Conservation (phyloP, 2,888 invertebrate genomes). For the Pedicia rivosa region DNA sequence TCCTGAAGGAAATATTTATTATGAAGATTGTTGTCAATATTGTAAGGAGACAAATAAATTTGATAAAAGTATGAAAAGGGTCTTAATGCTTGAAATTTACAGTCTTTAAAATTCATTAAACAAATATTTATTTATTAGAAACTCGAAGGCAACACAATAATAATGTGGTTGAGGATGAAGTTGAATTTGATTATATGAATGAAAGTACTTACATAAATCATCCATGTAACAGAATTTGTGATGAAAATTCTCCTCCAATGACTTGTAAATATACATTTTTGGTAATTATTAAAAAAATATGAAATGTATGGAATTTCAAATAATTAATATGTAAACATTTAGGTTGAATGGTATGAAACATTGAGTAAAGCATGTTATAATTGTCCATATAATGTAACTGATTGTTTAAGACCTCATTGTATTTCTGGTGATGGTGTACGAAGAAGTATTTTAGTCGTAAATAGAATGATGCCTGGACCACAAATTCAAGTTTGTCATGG, state of each 20-base stretch:
- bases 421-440: conserved; percentile 68
- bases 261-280: conserved; percentile 44
- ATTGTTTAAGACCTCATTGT: conserved; percentile 66
- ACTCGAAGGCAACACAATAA: neutral
- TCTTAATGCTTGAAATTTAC: too few relatives aligned
- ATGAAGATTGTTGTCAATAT: conserved; percentile 23
- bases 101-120: too few relatives aligned
- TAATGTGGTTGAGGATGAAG: neutral
- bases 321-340: conserved; percentile 32
- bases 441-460: conserved; percentile 60
- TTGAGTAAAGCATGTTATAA: conserved; percentile 78
- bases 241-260: conserved; percentile 34
- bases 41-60: conserved; percentile 14
- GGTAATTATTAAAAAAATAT: neutral
- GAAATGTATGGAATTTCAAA: neutral
- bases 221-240: conserved; percentile 47
- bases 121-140: neutral
- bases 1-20: conserved; percentile 17
- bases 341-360: conserved; percentile 61
- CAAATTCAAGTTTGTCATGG: conserved; percentile 73
- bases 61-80: neutral
- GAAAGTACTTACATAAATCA: conserved; percentile 23
- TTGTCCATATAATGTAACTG: conserved; percentile 58
- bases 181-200: conserved; percentile 13
- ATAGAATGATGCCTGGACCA: conserved; percentile 79